These are phyloP conservation scores for Meloidogyne chitwoodi DNA, from an alignment of 1,140 invertebrate genomes.

Conservation along the genomic window DNA sequence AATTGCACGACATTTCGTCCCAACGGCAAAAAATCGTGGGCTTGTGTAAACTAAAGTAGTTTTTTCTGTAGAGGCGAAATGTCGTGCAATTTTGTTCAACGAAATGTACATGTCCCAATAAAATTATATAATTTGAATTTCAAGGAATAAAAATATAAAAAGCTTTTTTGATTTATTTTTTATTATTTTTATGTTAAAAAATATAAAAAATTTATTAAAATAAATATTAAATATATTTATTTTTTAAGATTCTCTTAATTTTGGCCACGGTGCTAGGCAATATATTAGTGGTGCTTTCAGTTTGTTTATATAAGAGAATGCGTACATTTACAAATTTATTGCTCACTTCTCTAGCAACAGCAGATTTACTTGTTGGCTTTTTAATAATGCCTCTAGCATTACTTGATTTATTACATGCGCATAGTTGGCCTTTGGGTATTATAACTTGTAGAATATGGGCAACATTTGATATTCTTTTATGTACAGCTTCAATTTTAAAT, in stretches of 20 bases:
- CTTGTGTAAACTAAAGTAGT: too few relatives aligned
- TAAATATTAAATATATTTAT: neutral
- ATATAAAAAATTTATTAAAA: neutral
- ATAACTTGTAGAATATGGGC: constrained; percentile 64
- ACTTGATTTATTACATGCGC: constrained; percentile 53
- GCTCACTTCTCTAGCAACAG: constrained; percentile 58
- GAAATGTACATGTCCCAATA: too few relatives aligned
- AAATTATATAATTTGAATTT: too few relatives aligned
- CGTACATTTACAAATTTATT: constrained; percentile 60
- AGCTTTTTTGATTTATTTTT: neutral
- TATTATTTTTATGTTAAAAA: constrained; percentile 5
- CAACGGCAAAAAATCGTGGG: too few relatives aligned
- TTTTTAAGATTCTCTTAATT: constrained; percentile 56
- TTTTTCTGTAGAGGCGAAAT: constrained; percentile 2
- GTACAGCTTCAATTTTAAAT: constrained; percentile 66
- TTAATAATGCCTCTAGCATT: constrained; percentile 64
- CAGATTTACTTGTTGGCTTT: constrained; percentile 64
- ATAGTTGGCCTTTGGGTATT: constrained; percentile 63
- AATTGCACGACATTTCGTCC: too few relatives aligned
- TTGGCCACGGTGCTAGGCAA: constrained; percentile 58
- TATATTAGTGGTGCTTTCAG: constrained; percentile 57
- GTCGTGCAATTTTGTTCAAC: too few relatives aligned
- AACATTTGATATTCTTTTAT: constrained; percentile 64
- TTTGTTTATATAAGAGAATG: constrained; percentile 59
- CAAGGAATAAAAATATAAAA: too few relatives aligned